Evolutionary conservation across 2,797 vertebrate genomes (phyloP), one percentile per base, ranked within the genome.

Genomic region (Hydrophis major): DNA sequence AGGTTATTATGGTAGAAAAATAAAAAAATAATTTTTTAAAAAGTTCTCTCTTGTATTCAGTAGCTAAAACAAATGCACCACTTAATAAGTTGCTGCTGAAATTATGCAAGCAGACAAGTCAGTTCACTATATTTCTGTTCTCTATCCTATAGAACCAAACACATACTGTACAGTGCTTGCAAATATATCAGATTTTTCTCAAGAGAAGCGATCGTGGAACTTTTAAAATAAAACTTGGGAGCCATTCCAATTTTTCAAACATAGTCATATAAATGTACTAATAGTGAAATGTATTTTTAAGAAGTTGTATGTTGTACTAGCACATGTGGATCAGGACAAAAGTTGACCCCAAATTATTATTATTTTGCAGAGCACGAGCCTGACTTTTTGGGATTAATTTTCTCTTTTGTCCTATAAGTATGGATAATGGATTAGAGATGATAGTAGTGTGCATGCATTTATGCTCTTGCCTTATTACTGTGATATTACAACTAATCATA

Each of bases 1-100:
- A 27, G 90, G 28, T 88, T 92, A 91, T 47, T 94, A 94, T 37
- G 18, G 20, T 28, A 16, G 25, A 78, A 47, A 50, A 88, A 61
- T n/a, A 87, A 0, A 18, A 89, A 25, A n/a, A 86, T 86, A 2
- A 61, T 88, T 94, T 94, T 28, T 20, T 1, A 1, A 61, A 66
- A 0, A 4, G 14, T 92, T 78, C 14, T 66, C 16, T 88, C 28
- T 37, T 47, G 11, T 22, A 56, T 94, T 61, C 78, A 93, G 25
- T 92, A 83, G 27, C 7, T 0, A 32, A 86, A 20, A 59, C 27
- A 88, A 92, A 60, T 55, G 22, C 42, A 37, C 56, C 28, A 78
- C 22, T 88, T 83, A 42, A 60, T 83, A 86, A 91, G 32, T 22
- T 74, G 59, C 32, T 53, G 59, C 50, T 53, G 66, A 69, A 47